Conservation (phyloP, 2,113 vertebrate genomes). For the Zosterops pallidus region DNA sequence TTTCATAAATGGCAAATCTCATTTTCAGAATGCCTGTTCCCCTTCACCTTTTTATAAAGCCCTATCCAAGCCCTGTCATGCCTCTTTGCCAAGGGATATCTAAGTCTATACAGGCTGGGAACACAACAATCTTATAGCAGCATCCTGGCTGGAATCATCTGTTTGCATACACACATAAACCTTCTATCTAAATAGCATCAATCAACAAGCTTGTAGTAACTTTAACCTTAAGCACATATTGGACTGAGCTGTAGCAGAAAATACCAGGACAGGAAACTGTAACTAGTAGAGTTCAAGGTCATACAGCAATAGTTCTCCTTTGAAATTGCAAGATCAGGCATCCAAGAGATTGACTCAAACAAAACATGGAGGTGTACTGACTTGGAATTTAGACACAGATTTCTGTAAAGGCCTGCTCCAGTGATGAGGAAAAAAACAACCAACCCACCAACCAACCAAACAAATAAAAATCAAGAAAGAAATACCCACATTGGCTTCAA, state of each 20-base stretch:
- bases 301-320: not conserved
- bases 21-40: not conserved
- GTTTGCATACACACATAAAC: not conserved
- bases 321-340: not conserved
- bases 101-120: not conserved
- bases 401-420: not conserved
- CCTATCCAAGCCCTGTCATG: not conserved
- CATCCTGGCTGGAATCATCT: not conserved
- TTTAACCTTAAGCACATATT: not conserved
- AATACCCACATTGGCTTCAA: not conserved
- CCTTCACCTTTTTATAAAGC: not conserved
- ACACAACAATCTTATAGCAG: not conserved
- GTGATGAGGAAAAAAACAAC: not conserved
- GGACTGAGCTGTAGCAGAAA: not conserved
- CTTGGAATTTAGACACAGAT: not conserved
- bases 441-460: not conserved
- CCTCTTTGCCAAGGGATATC: not conserved
- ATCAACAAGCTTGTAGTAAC: not conserved
- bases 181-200: not conserved
- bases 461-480: not conserved
- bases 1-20: not conserved
- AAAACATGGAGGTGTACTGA: not conserved
- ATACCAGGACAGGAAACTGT: not conserved
- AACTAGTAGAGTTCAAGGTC: constrained; percentile 1
- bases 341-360: not conserved